Base-by-base conservation (phyloP, 2,797 vertebrate species). In the Rhinella marina region DNA sequence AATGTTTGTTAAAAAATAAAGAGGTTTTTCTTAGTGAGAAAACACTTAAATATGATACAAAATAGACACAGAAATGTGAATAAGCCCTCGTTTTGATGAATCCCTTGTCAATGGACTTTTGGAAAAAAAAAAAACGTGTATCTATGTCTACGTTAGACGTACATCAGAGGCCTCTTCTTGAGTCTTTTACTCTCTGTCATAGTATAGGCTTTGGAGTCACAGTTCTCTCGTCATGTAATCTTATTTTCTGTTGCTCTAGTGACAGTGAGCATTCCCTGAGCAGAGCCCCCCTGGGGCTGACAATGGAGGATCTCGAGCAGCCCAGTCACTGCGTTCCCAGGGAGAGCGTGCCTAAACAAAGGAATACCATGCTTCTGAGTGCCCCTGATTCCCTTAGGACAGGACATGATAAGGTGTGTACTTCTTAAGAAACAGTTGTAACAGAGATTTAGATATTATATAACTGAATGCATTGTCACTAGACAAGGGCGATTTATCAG, bases 271-370 rank as follows among this genome's bases (percentile, higher is more conserved):
- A 50, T 86, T 90, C 64, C 32, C 86, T 41, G 85, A 90, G 90
- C 0, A 86, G 73, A 86, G 92, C 93, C 21, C 90, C 91, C 80
- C 90, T 90, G 76, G 91, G 87, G n/a, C 85, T 95, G 21, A 92
- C 91, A 70, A 54, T 93, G 90, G 92, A 95, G 87, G 93, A 96
- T 86, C 91, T 95, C 32, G 90, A 86, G 88, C 92, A 91, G 48
- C 91, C 91, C 13, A 86, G 90, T 89, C 90, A 86, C 83, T 56
- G 85, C 86, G 90, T 86, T 90, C 50, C 88, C 61, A 88, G 91
- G 84, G 91, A 88, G 90, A 91, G 89, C 70, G 90, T 89, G 56
- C 68, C 50, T 82, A 87, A 86, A 87, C 93, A 92, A 86, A 93
- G 88, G 68, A 86, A 88, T 91, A 90, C 90, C 90, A 90, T 87